Percentiles rank a stretch among this genome's conserved stretches.
phyloP scores from a whole-genome alignment of 2,113 vertebrate species.

The Dendropsophus ebraccatus region DNA sequence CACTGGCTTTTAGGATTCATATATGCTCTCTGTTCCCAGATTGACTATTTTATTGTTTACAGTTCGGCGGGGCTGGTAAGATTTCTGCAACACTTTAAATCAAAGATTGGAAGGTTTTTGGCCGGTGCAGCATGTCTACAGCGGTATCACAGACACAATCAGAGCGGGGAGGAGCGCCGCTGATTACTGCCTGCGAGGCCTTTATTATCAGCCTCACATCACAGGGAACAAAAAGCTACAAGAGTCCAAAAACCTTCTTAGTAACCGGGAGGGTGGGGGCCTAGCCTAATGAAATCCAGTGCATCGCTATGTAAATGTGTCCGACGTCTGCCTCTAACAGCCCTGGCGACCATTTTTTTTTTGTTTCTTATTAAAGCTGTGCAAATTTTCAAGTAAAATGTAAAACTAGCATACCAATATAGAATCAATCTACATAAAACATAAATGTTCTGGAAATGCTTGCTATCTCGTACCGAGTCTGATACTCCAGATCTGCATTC shows the following conservation, averaged over 20 bases:
- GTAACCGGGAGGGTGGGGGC: not conserved
- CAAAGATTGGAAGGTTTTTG: constrained; percentile 49
- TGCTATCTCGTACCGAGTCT: too few relatives aligned
- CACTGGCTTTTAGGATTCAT: constrained; percentile 38
- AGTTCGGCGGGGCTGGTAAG: constrained; percentile 44
- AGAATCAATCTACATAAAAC: too few relatives aligned
- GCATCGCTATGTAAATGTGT: not conserved
- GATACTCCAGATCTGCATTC: too few relatives aligned
- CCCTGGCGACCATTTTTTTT: not conserved
- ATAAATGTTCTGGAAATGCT: too few relatives aligned
- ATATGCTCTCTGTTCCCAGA: constrained; percentile 52
- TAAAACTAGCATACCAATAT: too few relatives aligned
- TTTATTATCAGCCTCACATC: constrained; percentile 56
- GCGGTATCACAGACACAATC: constrained; percentile 55
- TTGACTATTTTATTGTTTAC: constrained; percentile 42
- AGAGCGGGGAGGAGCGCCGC: constrained; percentile 41
- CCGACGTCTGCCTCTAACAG: not conserved
- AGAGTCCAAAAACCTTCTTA: constrained; percentile 40
- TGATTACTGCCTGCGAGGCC: constrained; percentile 55
- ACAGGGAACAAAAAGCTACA: constrained; percentile 38
- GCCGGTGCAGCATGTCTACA: constrained; percentile 44
- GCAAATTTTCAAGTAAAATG: too few relatives aligned
- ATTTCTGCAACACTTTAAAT: constrained; percentile 53
- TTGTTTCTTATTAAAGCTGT: not conserved
- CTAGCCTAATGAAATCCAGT: constrained; percentile 17